Evolutionary conservation across 2,797 vertebrate species (phyloP), one percentile per base, ranked within the genome.

Genomic region (Bradypodion pumilum): DNA sequence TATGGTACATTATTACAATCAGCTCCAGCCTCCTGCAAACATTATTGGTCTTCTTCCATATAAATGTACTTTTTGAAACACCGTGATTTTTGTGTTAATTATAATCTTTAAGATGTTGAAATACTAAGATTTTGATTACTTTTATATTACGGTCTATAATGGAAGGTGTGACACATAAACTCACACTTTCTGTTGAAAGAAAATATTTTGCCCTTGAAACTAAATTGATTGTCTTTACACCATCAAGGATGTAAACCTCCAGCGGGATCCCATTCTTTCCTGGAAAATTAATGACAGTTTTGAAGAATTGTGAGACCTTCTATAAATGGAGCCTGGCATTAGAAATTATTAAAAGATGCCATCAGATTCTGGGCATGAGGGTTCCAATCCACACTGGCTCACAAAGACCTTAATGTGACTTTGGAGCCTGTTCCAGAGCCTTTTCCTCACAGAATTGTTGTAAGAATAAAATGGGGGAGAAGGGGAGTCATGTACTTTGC

Each of bases 31-130:
- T 77, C 65, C n/a, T 46, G 44, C 82, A 78, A 74, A 60, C 42
- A 35, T 46, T 27, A 35, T 37, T 15, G 70, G 63, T 29, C 5
- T 40, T 42, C 44, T 70, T 16, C 62, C 78, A 25, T 9, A 62
- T 86, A 87, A 78, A 52, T 52, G 73, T 16, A 66, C 29, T 35
- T 82, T 21, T 75, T 52, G 35, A 9, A 56, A 73, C n/a, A n/a
- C 29, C 40, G 60, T 72, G 25, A 0, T 49, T n/a, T 75, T 5
- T 44, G 75, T 81, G 0, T 59, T 77, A 78, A 9, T 35, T 81
- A 87, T 49, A 7, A 40, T 23, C 23, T 29, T 65, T 63, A 46
- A 37, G 23, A 21, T 59, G 46, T 21, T 59, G 29, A 12, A 59
- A n/a, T 40, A 56, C 7, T 49, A 40, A 29, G 27, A 16, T 73